Base-by-base conservation (phyloP, 2,888 invertebrate genomes). In the Acronicta alni region DNA sequence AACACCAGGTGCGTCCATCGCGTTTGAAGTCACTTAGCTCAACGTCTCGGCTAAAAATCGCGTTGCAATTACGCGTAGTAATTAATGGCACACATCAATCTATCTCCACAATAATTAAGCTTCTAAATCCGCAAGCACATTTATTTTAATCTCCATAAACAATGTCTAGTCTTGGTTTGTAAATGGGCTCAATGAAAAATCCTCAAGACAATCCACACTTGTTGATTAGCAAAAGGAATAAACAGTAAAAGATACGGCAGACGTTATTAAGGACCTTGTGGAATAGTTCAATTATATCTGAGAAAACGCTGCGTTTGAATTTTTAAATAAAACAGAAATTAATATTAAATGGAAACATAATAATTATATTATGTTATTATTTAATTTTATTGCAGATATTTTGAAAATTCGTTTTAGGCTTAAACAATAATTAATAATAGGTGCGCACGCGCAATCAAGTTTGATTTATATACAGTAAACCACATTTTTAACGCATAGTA, bases 201-300 rank as follows among this genome's bases (percentile, higher is more conserved):
- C 76, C 72, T 74, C 82, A 80, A 82, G 76, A 83, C 87, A 86
- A 87, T 86, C 84, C 84, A 79, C 84, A 84, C 83, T 87, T 88
- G 86, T 89, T 88, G 83, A 89, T 90, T 87, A 86, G 86, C 82
- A 86, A 88, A 89, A 87, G 71, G 82, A 88, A 80, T 80, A 87
- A 86, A 79, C 48, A 56, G 62, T 60, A 75, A 72, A 65, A 30
- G 42, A 81, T 79, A 83, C 75, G 64, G 80, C 68, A 77, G 57
- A 62, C 56, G 73, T 75, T 64, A 57, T 80, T 74, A 82, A 71
- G 81, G 57, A 51, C 49, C 60, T 54, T 79, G 42, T 60, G 72
- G 56, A 80, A 46, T 53, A 14, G 26, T 16, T 57, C 26, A 2
- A 37, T n/a, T 49, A n/a, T 8, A 12, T 26, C n/a, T 41, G 20